These are phyloP conservation scores for Elysia crispata DNA, from an alignment of 2,888 invertebrate genomes.

Conservation along the genomic window DNA sequence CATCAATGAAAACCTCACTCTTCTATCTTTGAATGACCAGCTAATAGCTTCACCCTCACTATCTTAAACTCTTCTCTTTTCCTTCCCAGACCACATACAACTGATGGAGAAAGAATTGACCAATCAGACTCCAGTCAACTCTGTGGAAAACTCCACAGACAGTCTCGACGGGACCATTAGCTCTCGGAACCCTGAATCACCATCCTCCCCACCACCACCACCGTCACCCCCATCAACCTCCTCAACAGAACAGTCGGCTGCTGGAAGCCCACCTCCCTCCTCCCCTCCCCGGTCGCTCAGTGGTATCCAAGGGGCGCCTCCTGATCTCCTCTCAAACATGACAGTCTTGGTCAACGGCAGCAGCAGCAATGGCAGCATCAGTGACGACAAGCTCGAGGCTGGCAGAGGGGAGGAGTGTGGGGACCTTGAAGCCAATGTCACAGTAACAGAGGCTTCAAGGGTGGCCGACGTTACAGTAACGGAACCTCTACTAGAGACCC, in stretches of 20 bases:
- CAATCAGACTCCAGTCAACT: slow-evolving; percentile 42
- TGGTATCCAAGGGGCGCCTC: not conserved
- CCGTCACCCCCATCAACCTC: slow-evolving; percentile 5
- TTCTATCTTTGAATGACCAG: too few species aligned
- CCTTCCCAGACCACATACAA: slow-evolving; percentile 49
- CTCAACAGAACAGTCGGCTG: not conserved
- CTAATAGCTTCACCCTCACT: too few species aligned
- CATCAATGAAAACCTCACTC: too few species aligned
- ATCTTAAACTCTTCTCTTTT: not conserved
- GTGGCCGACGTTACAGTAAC: not conserved
- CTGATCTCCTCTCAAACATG: not conserved
- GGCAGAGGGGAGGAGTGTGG: too few species aligned
- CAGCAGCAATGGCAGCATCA: slow-evolving; percentile 2
- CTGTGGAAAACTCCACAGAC: slow-evolving; percentile 46
- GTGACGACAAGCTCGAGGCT: too few species aligned
- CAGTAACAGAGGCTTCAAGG: too few species aligned
- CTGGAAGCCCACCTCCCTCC: not conserved
- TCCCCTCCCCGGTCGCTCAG: not conserved
- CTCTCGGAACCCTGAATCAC: not conserved
- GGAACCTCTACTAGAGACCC: not conserved
- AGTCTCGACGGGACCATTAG: slow-evolving; percentile 25
- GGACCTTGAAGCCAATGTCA: too few species aligned
- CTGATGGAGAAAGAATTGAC: slow-evolving; percentile 50
- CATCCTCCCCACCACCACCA: not conserved
- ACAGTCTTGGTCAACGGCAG: slow-evolving; percentile 15